Evolutionary conservation across 2,797 vertebrate species (phyloP).

Genomic region (Chelon labrosus): DNA sequence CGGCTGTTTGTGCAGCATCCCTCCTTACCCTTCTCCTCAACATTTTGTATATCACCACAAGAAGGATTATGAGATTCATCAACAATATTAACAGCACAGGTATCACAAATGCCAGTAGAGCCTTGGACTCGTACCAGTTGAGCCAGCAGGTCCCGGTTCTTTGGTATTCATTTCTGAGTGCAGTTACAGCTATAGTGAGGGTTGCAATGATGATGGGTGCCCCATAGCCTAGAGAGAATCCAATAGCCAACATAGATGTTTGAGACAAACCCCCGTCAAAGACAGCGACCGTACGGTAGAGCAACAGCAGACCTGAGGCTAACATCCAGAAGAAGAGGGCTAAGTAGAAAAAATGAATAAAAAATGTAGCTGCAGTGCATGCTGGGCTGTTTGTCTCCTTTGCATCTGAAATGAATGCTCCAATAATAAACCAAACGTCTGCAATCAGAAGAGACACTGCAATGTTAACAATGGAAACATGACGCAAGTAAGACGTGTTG

Average conservation of each 20-base stretch:
- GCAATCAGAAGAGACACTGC: constrained; percentile 89
- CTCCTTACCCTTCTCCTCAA: constrained; percentile 80
- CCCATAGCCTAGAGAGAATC: constrained; percentile 89
- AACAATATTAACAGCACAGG: constrained; percentile 89
- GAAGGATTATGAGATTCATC: constrained; percentile 87
- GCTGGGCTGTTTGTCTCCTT: background rate
- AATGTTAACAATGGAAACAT: constrained; percentile 91
- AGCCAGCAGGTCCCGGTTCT: constrained; percentile 86
- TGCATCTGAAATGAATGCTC: constrained; percentile 60
- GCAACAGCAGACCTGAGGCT: constrained; percentile 88
- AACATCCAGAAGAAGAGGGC: constrained; percentile 97
- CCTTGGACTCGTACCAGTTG: constrained; percentile 85
- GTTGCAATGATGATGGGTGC: constrained; percentile 88
- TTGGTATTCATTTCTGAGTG: constrained; percentile 81
- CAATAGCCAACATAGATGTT: constrained; percentile 82
- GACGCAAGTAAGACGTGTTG: constrained; percentile 89
- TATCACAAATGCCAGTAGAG: constrained; percentile 90
- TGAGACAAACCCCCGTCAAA: constrained; percentile 86
- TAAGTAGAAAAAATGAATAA: constrained; percentile 93
- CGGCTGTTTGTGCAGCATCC: constrained; percentile 77
- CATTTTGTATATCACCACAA: constrained; percentile 90
- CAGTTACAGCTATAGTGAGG: constrained; percentile 88
- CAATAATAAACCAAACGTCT: constrained; percentile 91
- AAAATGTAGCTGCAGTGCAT: constrained; percentile 89
- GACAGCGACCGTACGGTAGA: constrained; percentile 89